phyloP scores from a whole-genome alignment of 2,888 invertebrate genomes.

The Drosophila prostipennis region DNA sequence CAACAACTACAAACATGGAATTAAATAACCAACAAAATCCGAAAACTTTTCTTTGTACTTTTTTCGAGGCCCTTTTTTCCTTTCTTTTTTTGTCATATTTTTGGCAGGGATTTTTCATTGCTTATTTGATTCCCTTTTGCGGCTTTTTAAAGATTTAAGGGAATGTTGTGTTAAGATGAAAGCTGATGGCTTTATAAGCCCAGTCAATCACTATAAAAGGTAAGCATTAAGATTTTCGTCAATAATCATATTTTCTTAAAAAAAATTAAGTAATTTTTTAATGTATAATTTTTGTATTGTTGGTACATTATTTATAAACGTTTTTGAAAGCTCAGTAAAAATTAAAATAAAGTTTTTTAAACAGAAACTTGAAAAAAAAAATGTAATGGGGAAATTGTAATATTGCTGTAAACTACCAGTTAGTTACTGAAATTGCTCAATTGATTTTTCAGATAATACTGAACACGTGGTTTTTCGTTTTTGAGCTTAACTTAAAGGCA shows the following conservation, averaged over 20 bases:
- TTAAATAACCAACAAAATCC: constrained; percentile 21
- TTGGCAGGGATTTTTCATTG: constrained; percentile 17
- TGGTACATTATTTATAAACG: no score
- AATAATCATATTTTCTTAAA: no score
- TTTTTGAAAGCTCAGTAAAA: no score
- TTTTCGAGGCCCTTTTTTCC: constrained; percentile 5
- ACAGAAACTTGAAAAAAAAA: no score
- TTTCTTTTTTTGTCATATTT: constrained; percentile 13
- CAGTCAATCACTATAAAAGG: background rate
- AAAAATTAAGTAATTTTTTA: no score
- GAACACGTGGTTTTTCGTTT: no score
- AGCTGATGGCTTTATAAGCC: constrained; percentile 6
- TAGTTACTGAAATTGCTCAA: background rate
- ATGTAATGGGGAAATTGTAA: no score
- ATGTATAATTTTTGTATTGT: no score
- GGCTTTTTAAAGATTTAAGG: constrained; percentile 8
- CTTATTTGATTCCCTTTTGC: constrained; percentile 5
- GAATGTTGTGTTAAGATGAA: constrained; percentile 1
- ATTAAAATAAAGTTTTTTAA: no score
- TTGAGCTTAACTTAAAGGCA: background rate
- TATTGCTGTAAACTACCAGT: no score
- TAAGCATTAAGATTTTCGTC: background rate
- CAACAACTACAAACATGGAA: constrained; percentile 15
- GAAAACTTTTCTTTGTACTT: constrained; percentile 12
- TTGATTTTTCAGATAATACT: no score